A percentile compares a stretch with the other conserved stretches of the same genome.
Conservation (phyloP, 2,888 invertebrate genomes). For the Cryptophagus acutangulus region DNA sequence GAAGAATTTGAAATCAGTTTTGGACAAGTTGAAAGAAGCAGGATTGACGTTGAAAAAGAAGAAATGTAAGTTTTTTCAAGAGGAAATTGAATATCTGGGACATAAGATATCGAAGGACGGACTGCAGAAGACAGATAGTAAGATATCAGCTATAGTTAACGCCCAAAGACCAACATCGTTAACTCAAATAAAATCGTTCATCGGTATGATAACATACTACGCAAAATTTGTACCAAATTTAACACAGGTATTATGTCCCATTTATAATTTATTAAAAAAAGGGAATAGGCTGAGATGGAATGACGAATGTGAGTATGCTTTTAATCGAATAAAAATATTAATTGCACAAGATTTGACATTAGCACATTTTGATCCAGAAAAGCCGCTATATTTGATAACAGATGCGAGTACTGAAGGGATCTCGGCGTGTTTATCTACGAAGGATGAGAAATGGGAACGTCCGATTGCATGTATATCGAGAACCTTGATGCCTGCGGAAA, state of each 20-base stretch:
- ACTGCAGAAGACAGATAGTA: conserved; percentile 11
- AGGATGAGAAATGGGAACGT: not conserved
- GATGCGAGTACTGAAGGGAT: conserved; percentile 16
- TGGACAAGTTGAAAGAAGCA: no score
- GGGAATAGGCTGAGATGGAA: conserved; percentile 38
- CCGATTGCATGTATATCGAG: conserved; percentile 19
- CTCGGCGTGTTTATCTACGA: conserved; percentile 14
- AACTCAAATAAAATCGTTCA: not conserved
- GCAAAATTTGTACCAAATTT: conserved; percentile 15
- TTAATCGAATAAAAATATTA: not conserved
- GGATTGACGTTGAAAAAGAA: no score
- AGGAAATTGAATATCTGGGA: no score
- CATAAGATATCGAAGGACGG: no score
- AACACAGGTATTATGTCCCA: conserved; percentile 11
- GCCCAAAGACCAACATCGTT: not conserved
- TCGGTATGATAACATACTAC: conserved; percentile 8
- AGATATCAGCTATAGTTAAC: conserved; percentile 6
- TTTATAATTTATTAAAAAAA: conserved; percentile 17
- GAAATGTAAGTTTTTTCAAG: no score
- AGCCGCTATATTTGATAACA: conserved; percentile 15
- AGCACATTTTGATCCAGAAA: conserved; percentile 21
- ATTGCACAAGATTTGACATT: conserved; percentile 11
- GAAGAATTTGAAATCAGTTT: no score
- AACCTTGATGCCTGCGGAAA: conserved; percentile 12
- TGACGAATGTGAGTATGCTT: not conserved